These are phyloP conservation scores for Chrysolina haemoptera DNA, from an alignment of 2,888 invertebrate species.

Conservation along the genomic window DNA sequence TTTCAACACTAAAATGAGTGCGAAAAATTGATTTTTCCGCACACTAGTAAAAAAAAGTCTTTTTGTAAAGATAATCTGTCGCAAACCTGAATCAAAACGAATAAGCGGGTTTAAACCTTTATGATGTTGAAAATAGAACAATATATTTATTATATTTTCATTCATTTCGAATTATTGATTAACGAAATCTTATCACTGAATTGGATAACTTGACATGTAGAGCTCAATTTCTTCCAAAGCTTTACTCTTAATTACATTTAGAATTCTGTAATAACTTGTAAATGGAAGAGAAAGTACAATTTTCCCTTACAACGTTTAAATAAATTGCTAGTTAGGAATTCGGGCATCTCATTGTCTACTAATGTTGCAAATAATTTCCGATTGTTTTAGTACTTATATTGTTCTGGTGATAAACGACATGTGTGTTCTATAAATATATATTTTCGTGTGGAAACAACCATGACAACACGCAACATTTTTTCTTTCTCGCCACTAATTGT, in stretches of 20 bases:
- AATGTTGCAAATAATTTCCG: neutral
- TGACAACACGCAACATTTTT: constrained; percentile 4
- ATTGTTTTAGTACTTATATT: neutral
- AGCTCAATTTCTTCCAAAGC: neutral
- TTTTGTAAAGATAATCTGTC: too few species aligned
- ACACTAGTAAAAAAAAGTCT: too few species aligned
- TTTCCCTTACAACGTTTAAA: neutral
- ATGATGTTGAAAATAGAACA: too few species aligned
- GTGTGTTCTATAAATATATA: neutral
- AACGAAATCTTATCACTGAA: too few species aligned
- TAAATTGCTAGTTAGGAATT: neutral
- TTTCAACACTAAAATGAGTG: too few species aligned
- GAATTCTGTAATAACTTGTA: neutral
- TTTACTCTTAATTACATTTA: neutral
- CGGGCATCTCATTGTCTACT: neutral
- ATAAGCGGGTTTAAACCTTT: neutral
- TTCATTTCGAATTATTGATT: too few species aligned
- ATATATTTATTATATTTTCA: too few species aligned
- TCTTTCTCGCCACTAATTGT: neutral
- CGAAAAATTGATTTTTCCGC: too few species aligned
- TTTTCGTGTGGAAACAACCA: neutral
- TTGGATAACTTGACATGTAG: too few species aligned
- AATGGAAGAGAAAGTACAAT: neutral
- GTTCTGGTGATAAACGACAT: neutral
- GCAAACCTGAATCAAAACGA: too few species aligned